Conservation (phyloP, 2,888 invertebrate genomes). For the Drepanosiphum platanoidis region DNA sequence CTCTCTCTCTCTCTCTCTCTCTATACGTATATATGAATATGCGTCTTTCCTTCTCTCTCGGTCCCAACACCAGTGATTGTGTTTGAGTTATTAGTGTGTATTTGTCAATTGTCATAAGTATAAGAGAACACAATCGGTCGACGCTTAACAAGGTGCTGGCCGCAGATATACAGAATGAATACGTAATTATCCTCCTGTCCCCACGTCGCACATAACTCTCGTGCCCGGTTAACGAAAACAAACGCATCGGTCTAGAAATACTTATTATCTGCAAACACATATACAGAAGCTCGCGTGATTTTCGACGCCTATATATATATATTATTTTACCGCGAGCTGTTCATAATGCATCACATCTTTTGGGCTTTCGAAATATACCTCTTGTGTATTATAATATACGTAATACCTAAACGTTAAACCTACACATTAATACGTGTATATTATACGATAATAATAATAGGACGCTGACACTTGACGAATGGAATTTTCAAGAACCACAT, state of each 20-base stretch:
- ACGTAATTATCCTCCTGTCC: slow-evolving; percentile 25
- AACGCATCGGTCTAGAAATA: slow-evolving; percentile 17
- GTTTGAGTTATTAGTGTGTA: slow-evolving; percentile 60
- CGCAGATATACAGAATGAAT: slow-evolving; percentile 20
- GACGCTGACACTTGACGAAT: not conserved
- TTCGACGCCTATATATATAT: not conserved
- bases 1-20: not conserved
- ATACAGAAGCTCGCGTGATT: slow-evolving; percentile 2
- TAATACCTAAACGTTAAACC: not conserved
- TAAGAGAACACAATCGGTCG: slow-evolving; percentile 41
- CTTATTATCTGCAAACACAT: slow-evolving; percentile 3
- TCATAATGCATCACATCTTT: not conserved
- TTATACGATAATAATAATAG: not conserved
- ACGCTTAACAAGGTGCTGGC: slow-evolving; percentile 54
- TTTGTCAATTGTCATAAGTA: slow-evolving; percentile 56
- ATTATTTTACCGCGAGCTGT: not conserved
- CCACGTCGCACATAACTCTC: not conserved
- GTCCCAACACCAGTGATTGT: slow-evolving; percentile 50
- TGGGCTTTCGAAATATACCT: not conserved
- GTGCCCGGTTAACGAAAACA: not conserved
- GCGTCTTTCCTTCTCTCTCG: no score
- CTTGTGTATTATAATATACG: not conserved
- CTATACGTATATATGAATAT: no score
- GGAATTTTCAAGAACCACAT: no score
- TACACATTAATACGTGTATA: not conserved